Percentiles rank a stretch among this genome's conserved stretches.
Conservation (phyloP, 1,140 invertebrate genomes). For the Teleogryllus occipitalis region DNA sequence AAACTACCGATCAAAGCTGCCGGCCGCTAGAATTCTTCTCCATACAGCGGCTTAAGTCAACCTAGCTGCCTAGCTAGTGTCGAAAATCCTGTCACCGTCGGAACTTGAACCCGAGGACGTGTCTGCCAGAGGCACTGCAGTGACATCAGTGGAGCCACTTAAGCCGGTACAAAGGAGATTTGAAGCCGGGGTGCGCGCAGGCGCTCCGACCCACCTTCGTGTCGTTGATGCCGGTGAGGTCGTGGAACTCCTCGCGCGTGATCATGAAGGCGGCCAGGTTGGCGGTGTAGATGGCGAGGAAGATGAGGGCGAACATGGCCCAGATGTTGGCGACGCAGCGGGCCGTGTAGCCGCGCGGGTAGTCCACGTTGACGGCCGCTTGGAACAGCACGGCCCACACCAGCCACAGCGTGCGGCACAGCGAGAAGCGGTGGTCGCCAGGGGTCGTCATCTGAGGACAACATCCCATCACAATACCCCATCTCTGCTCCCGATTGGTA, state of each 20-base stretch:
- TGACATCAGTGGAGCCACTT: too few relatives aligned
- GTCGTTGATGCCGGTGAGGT: slow-evolving; percentile 53
- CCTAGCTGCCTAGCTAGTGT: too few relatives aligned
- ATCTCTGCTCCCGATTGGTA: too few relatives aligned
- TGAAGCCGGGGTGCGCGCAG: neutral
- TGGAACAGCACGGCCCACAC: slow-evolving; percentile 99
- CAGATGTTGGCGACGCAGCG: slow-evolving; percentile 49
- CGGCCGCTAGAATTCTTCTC: too few relatives aligned
- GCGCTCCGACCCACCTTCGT: slow-evolving; percentile 36
- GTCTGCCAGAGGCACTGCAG: too few relatives aligned
- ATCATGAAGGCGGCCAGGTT: slow-evolving; percentile 65
- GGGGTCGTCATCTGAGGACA: slow-evolving; percentile 32
- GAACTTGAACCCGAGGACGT: too few relatives aligned
- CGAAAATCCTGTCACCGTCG: too few relatives aligned
- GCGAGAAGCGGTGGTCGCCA: slow-evolving; percentile 79
- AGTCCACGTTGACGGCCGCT: slow-evolving; percentile 93
- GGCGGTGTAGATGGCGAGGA: slow-evolving; percentile 47
- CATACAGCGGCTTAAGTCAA: too few relatives aligned
- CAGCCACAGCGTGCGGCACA: slow-evolving; percentile 96
- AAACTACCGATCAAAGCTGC: too few relatives aligned
- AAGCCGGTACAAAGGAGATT: too few relatives aligned
- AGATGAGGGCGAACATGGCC: slow-evolving; percentile 54
- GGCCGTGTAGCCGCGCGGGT: slow-evolving; percentile 84
- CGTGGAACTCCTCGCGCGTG: slow-evolving; percentile 53
- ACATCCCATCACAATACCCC: neutral